These are phyloP conservation scores for Lonchura striata DNA, from an alignment of 2,113 vertebrate species.

Conservation along the genomic window DNA sequence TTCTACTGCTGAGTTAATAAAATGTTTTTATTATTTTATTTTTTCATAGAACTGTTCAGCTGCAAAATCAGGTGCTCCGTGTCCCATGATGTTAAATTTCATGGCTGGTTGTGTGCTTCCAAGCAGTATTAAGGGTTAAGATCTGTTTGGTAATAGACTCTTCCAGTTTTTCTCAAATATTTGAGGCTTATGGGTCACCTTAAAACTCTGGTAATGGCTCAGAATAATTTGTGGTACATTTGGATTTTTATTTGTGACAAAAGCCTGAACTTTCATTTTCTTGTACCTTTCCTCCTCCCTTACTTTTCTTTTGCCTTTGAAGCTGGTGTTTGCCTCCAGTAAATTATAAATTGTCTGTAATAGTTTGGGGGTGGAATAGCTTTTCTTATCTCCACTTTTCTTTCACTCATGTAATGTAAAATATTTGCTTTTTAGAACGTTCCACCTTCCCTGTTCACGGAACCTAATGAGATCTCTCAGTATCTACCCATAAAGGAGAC, in stretches of 20 bases:
- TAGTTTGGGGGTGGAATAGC: neutral
- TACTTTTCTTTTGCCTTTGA: neutral
- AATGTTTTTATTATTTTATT: neutral
- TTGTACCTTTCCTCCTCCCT: neutral
- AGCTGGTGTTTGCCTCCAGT: neutral
- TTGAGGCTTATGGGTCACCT: neutral
- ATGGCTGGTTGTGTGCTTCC: neutral
- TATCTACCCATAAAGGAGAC: conserved; percentile 87
- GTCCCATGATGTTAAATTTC: neutral
- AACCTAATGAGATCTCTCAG: conserved; percentile 95
- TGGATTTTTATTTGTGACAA: neutral
- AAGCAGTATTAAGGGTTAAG: neutral
- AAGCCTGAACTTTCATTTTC: neutral
- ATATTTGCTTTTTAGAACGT: conserved; percentile 78
- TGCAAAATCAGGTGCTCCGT: neutral
- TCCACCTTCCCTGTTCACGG: conserved; percentile 86
- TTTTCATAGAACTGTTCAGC: neutral
- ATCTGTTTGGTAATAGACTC: neutral
- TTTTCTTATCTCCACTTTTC: neutral
- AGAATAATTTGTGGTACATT: neutral
- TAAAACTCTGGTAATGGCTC: neutral
- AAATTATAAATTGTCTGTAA: neutral
- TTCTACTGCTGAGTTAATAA: neutral
- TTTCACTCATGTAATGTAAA: neutral
- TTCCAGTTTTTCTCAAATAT: neutral